Conservation (phyloP, 2,888 invertebrate species). For the Cantharis lateralis region DNA sequence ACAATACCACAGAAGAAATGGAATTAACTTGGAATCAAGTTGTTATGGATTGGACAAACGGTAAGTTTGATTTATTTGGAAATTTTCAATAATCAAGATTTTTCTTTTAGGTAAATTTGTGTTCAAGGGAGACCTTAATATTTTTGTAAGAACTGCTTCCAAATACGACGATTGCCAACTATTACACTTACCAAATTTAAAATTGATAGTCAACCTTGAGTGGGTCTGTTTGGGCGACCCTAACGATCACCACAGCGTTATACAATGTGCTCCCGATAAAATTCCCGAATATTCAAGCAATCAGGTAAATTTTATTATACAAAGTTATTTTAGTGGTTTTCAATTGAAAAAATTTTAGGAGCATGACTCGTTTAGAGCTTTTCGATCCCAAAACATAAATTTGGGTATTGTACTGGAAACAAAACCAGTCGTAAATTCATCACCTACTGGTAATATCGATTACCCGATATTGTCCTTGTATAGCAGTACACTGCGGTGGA, state of each 20-base stretch:
- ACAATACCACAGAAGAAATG: slow-evolving; percentile 99
- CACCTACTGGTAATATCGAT: slow-evolving; percentile 56
- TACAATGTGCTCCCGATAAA: slow-evolving; percentile 94
- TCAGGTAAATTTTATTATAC: slow-evolving; percentile 68
- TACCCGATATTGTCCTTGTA: slow-evolving; percentile 82
- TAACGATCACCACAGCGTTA: slow-evolving; percentile 93
- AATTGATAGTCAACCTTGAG: slow-evolving; percentile 79
- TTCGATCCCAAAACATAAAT: slow-evolving; percentile 85
- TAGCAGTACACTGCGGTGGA: slow-evolving; percentile 94
- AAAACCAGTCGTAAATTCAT: slow-evolving; percentile 59
- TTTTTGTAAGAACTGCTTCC: slow-evolving; percentile 95
- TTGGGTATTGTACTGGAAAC: slow-evolving; percentile 80
- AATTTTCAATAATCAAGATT: background rate
- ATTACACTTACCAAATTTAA: slow-evolving; percentile 87
- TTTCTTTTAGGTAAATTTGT: slow-evolving; percentile 73
- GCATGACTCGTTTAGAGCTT: slow-evolving; percentile 94
- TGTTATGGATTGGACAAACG: slow-evolving; percentile 95
- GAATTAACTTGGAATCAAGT: slow-evolving; percentile 94
- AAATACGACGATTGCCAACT: slow-evolving; percentile 98
- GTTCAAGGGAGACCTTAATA: slow-evolving; percentile 91
- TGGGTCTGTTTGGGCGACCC: slow-evolving; percentile 94
- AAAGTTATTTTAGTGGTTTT: no score
- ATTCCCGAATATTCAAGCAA: slow-evolving; percentile 96
- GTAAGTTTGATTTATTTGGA: slow-evolving; percentile 49
- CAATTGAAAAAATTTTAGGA: slow-evolving; percentile 61